Percentiles rank a stretch among this genome's conserved stretches.
These are phyloP conservation scores for Dolichomitus sp. DNA, from an alignment of 2,888 invertebrate genomes.

Conservation along the genomic window DNA sequence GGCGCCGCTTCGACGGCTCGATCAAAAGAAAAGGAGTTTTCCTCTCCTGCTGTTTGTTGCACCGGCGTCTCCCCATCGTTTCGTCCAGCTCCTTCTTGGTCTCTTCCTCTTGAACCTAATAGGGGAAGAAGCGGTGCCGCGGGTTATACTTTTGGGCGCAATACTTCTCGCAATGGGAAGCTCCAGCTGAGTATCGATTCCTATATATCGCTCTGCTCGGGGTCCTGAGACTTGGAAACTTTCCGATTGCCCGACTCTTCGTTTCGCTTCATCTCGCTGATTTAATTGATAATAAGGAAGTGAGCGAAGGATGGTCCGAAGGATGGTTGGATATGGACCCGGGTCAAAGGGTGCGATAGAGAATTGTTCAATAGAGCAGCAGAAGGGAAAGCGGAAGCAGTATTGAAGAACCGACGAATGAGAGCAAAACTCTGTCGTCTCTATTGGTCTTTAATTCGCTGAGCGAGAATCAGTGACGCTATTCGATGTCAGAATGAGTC, in stretches of 20 bases:
- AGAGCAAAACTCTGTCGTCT: constrained; percentile 23
- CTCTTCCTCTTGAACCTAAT: constrained; percentile 27
- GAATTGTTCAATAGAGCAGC: constrained; percentile 7
- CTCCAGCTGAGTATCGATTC: constrained; percentile 32
- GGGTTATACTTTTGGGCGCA: constrained; percentile 8
- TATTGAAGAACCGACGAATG: background rate
- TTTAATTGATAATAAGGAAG: constrained; percentile 67
- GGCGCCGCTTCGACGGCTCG: constrained; percentile 26
- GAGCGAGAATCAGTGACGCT: constrained; percentile 9
- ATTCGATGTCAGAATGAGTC: constrained; percentile 26
- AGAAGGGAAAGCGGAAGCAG: constrained; percentile 1
- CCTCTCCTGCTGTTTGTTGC: background rate
- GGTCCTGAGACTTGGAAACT: constrained; percentile 54
- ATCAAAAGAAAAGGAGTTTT: constrained; percentile 40
- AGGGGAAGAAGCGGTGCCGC: constrained; percentile 9
- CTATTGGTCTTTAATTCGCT: constrained; percentile 3
- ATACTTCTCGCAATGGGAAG: constrained; percentile 27
- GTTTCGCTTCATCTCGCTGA: constrained; percentile 60
- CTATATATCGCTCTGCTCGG: constrained; percentile 6
- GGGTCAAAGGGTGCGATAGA: constrained; percentile 6
- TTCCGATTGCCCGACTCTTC: constrained; percentile 57
- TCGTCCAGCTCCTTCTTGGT: background rate
- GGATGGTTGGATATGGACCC: constrained; percentile 2
- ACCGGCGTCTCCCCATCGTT: background rate
- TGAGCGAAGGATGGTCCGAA: constrained; percentile 11